Percentiles rank a stretch among this genome's conserved stretches.
These are phyloP conservation scores for Sialia sialis DNA, from an alignment of 2,113 vertebrate species.

Conservation along the genomic window DNA sequence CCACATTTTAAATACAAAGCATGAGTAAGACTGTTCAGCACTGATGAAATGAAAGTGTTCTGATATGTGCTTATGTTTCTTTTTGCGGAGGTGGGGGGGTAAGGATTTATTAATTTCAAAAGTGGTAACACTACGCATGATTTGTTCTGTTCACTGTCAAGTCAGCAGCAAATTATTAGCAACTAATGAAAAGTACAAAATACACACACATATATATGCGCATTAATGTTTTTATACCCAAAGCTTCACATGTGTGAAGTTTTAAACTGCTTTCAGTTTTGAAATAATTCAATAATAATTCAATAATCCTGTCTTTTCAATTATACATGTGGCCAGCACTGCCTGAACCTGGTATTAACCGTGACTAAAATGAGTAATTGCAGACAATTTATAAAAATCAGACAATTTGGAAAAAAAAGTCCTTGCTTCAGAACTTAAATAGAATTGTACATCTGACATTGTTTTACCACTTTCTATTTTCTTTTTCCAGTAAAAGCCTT, in stretches of 20 bases:
- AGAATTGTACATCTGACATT: neutral
- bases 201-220: neutral
- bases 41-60: neutral
- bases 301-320: neutral
- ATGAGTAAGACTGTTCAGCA: neutral
- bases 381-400: neutral
- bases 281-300: neutral
- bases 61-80: neutral
- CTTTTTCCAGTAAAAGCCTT: neutral
- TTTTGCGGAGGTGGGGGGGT: rapidly evolving
- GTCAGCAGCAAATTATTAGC: neutral
- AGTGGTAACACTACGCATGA: neutral
- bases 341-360: neutral
- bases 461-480: neutral
- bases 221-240: neutral
- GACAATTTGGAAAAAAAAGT: neutral
- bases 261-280: neutral
- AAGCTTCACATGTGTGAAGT: neutral
- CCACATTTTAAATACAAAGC: neutral
- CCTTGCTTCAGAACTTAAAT: neutral
- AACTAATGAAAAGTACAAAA: neutral
- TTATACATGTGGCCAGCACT: neutral
- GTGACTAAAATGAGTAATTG: neutral
- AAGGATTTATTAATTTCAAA: neutral
- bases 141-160: neutral